Evolutionary conservation across 2,888 invertebrate species (phyloP), one percentile per base, ranked within the genome.

Genomic region (Elegia similella): DNA sequence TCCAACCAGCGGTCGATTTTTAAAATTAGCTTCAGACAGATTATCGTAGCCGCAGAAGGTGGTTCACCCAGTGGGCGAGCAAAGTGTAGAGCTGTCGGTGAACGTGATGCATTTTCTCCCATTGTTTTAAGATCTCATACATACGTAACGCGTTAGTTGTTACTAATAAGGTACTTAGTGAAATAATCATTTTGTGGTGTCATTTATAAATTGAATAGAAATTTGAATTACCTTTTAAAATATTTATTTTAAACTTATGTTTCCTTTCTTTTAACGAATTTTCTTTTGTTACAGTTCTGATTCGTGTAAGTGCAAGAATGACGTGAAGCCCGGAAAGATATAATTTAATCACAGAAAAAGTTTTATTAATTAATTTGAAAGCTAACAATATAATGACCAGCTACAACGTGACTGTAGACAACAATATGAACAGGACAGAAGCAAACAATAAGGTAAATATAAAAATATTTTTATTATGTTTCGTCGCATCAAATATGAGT

Each of bases 341-440:
- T 48, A 48, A 48, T 15, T 13, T 7, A 30, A 8, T 30, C 13
- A 23, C 2, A 23, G 23, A 23, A 6, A 48, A 48, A 48, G 30
- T 30, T 0, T 50, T 2, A 10, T 34, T 42, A 46, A 15, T 48
- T 10, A 42, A 17, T 23, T 16, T 15, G 30, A 7, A 29, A 30
- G n/a, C 47, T 29, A 56, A 53, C 15, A 16, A 42, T 52, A 70
- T 55, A 38, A 87, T 85, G 87, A 74, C 85, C 48, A 80, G 76
- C 62, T 66, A 72, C 57, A 82, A 83, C 64, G 68, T 69, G 53
- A 71, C 66, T 34, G 77, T 84, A 15, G 87, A 87, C 65, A 79
- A 68, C 64, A 89, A 89, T 58, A 88, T 88, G 87, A 88, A 88
- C 64, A 85, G 80, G 63, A 82, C 78, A 34, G 78, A 80, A 42